Percentiles rank a stretch among this genome's conserved stretches.
phyloP scores from a whole-genome alignment of 1,140 invertebrate genomes.

The Helicoverpa armigera region DNA sequence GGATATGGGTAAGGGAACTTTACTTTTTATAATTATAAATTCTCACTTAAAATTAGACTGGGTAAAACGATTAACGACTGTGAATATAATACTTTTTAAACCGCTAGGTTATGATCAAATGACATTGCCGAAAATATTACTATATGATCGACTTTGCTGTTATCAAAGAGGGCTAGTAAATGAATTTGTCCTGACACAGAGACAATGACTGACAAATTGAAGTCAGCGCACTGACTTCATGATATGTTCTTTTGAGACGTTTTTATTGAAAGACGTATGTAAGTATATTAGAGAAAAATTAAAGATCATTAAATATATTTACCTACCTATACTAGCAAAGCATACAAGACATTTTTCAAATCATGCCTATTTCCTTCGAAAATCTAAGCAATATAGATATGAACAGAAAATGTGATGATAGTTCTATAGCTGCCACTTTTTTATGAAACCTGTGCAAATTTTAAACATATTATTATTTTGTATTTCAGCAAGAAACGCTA shows the following conservation, averaged over 20 bases:
- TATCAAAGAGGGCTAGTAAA: background rate
- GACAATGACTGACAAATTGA: conserved; percentile 12
- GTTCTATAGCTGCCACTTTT: too few species aligned
- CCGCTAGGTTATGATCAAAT: too few species aligned
- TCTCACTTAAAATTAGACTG: background rate
- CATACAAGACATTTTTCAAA: too few species aligned
- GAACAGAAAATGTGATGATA: too few species aligned
- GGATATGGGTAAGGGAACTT: background rate
- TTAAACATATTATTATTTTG: conserved; percentile 10
- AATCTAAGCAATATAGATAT: too few species aligned
- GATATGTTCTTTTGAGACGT: background rate
- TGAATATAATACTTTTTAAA: too few species aligned
- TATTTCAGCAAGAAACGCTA: conserved; percentile 55
- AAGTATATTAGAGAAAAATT: background rate
- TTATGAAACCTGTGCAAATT: too few species aligned
- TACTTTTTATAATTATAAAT: background rate
- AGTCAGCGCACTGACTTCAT: conserved; percentile 9
- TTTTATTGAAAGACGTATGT: background rate
- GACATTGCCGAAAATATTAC: too few species aligned
- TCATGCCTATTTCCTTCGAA: too few species aligned
- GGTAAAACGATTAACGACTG: too few species aligned
- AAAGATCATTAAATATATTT: background rate
- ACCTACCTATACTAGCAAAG: too few species aligned
- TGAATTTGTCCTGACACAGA: conserved; percentile 22
- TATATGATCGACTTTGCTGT: too few species aligned